These are phyloP conservation scores for Erythrolamprus reginae DNA, from an alignment of 2,113 vertebrate species.

Conservation along the genomic window DNA sequence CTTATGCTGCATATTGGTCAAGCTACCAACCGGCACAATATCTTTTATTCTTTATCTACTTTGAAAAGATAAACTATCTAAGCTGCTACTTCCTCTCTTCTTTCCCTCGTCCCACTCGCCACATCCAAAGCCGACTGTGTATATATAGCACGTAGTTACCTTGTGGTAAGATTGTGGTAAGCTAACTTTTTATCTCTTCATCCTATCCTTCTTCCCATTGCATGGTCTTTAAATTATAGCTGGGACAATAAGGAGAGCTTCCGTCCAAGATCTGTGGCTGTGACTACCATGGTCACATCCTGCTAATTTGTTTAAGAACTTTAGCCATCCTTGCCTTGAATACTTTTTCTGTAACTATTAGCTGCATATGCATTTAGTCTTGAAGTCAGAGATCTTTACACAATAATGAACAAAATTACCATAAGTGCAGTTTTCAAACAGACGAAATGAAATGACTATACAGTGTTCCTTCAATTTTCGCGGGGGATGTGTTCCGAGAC, in stretches of 20 bases:
- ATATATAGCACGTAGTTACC: background rate
- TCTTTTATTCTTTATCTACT: background rate
- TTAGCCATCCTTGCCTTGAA: background rate
- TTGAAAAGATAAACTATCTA: background rate
- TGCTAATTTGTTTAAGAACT: background rate
- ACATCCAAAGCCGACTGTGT: background rate
- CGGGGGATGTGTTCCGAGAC: too few species aligned
- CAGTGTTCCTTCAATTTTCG: too few species aligned
- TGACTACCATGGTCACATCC: background rate
- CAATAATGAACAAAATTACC: background rate
- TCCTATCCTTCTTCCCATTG: background rate
- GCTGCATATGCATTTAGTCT: background rate
- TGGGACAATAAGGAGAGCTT: background rate
- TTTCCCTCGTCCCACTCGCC: background rate
- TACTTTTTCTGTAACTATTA: background rate
- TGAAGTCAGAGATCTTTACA: background rate
- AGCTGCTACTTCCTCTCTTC: background rate
- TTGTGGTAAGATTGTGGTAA: background rate
- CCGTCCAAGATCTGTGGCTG: background rate
- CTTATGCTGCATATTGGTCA: background rate
- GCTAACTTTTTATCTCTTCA: background rate
- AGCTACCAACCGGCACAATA: background rate
- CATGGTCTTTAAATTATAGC: background rate
- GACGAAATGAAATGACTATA: too few species aligned
- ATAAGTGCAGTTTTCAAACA: background rate